Percentiles rank a stretch among this genome's conserved stretches.
Conservation (phyloP, 2,113 vertebrate species). For the Cyphomyrus discorhynchus region DNA sequence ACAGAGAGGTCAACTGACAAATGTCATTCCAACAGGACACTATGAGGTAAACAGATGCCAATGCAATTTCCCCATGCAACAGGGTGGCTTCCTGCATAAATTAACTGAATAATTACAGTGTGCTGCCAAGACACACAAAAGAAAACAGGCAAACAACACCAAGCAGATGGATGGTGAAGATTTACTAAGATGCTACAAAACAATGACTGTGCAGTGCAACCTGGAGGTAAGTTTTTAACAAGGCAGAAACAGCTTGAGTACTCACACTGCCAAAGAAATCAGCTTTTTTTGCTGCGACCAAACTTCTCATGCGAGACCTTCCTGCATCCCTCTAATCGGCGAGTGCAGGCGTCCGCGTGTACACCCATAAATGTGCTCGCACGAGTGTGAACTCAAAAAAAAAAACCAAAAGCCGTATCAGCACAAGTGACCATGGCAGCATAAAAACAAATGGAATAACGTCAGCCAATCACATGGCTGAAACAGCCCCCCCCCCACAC, state of each 20-base stretch:
- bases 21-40: background rate
- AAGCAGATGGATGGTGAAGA: background rate
- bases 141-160: background rate
- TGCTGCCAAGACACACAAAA: background rate
- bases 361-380: constrained; percentile 34
- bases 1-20: background rate
- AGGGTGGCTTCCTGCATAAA: background rate
- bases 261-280: constrained; percentile 45
- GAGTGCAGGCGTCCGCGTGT: constrained; percentile 20
- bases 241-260: constrained; percentile 31
- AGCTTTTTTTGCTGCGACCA: constrained; percentile 19
- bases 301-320: constrained; percentile 15
- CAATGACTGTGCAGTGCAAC: constrained; percentile 10
- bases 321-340: constrained; percentile 14
- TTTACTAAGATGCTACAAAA: background rate
- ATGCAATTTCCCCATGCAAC: background rate
- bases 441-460: constrained; percentile 55
- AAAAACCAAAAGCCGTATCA: constrained; percentile 39
- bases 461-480: constrained; percentile 46
- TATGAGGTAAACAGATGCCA: background rate
- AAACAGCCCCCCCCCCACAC: constrained; percentile 26
- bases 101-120: background rate
- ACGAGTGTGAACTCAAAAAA: constrained; percentile 23
- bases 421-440: constrained; percentile 50
- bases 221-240: background rate